Percentiles rank a stretch among this genome's conserved stretches.
phyloP scores from a whole-genome alignment of 2,113 vertebrate species.

The Rhagologus leucostigma region DNA sequence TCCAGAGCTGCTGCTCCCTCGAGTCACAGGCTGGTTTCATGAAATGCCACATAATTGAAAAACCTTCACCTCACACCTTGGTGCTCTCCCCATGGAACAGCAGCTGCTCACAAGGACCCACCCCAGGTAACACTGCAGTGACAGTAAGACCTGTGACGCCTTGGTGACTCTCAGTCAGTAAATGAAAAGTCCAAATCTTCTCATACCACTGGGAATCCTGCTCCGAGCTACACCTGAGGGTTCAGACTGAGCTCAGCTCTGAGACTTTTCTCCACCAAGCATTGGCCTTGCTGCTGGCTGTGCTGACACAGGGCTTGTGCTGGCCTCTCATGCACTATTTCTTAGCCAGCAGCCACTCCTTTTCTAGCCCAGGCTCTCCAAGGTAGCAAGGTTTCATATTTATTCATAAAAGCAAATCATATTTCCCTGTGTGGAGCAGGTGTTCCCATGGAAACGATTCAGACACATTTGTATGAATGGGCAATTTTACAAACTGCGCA shows the following conservation, averaged over 20 bases:
- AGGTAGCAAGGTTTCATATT: not conserved
- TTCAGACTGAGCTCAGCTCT: not conserved
- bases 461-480: constrained; percentile 5
- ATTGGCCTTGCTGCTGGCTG: not conserved
- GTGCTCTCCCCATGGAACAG: not conserved
- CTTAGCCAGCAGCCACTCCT: not conserved
- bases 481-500: not conserved
- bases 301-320: not conserved
- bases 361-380: not conserved
- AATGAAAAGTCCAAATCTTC: not conserved
- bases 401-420: not conserved
- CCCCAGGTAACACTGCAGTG: not conserved
- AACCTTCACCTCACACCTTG: not conserved
- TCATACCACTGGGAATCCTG: not conserved
- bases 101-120: not conserved
- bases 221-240: not conserved
- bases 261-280: not conserved
- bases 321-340: not conserved
- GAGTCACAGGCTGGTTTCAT: not conserved
- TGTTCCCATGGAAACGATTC: constrained; percentile 35
- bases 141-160: not conserved
- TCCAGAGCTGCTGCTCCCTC: not conserved
- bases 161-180: not conserved
- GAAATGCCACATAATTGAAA: not conserved
- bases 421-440: not conserved